A percentile compares a stretch with the other conserved stretches of the same genome.
These are phyloP conservation scores for Leuctra nigra DNA, from an alignment of 2,888 invertebrate genomes.

Conservation along the genomic window DNA sequence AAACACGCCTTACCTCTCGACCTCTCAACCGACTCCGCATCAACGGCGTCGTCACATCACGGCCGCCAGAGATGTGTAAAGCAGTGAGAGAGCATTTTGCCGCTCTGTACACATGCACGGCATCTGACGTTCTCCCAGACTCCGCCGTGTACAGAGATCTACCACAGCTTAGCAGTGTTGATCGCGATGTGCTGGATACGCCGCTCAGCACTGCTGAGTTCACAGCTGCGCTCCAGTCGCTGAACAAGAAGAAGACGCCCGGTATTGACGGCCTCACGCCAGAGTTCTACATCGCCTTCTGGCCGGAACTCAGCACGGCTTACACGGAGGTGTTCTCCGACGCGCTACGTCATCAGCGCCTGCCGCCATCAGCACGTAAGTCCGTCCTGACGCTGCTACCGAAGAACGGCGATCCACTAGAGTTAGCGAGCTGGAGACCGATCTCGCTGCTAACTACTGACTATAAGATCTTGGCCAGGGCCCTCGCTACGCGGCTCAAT, in stretches of 20 bases:
- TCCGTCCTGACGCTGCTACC: not conserved
- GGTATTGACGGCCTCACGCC: no score
- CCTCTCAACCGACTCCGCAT: not conserved
- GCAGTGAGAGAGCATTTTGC: not conserved
- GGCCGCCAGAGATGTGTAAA: not conserved
- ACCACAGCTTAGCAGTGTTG: no score
- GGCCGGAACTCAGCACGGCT: not conserved
- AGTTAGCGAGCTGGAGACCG: not conserved
- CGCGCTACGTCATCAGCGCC: not conserved
- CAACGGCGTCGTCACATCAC: not conserved
- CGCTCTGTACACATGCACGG: no score
- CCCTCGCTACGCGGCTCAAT: not conserved
- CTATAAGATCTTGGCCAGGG: not conserved
- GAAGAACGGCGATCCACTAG: not conserved
- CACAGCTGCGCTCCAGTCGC: not conserved
- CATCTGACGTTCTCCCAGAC: no score
- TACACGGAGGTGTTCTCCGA: not conserved
- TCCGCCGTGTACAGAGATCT: no score
- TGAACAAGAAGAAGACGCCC: not conserved
- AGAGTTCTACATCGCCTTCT: no score
- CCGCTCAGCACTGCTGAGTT: no score
- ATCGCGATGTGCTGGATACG: no score
- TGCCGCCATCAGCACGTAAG: not conserved
- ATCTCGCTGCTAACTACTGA: conserved; percentile 4
- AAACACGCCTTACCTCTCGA: not conserved